Evolutionary conservation across 2,113 vertebrate species (phyloP).

Genomic region (Leucoraja erinaceus): DNA sequence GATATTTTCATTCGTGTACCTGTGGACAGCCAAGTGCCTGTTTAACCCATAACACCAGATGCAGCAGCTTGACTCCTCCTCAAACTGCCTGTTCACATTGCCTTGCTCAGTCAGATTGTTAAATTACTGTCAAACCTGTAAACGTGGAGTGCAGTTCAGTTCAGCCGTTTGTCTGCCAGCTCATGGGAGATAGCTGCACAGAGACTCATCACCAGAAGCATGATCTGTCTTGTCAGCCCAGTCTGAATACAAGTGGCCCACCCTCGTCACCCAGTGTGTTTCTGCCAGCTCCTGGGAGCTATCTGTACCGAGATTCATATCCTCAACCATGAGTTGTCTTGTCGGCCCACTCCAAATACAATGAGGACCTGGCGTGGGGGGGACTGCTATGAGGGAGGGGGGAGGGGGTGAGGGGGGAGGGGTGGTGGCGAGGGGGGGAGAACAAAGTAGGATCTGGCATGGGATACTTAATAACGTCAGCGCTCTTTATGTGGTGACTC

Average conservation of each 20-base stretch:
- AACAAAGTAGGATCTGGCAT: too few relatives aligned
- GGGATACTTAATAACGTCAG: too few relatives aligned
- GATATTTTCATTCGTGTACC: not conserved
- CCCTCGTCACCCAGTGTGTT: not conserved
- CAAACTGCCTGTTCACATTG: not conserved
- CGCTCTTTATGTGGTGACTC: too few relatives aligned
- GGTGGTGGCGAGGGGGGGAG: too few relatives aligned
- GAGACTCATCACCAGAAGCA: not conserved
- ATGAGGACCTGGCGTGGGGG: too few relatives aligned
- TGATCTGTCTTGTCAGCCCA: not conserved
- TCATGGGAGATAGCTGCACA: not conserved
- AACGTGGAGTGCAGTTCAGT: not conserved
- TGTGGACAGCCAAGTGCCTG: not conserved
- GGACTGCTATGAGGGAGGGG: too few relatives aligned
- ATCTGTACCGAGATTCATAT: too few relatives aligned
- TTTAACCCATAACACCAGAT: not conserved
- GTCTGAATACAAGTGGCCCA: not conserved
- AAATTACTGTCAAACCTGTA: constrained; percentile 8
- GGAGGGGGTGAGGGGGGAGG: too few relatives aligned
- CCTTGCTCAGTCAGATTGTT: not conserved
- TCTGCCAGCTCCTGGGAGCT: too few relatives aligned
- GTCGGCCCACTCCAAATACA: too few relatives aligned
- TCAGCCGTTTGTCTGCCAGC: not conserved
- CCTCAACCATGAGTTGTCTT: too few relatives aligned
- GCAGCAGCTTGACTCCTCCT: not conserved